Percentiles rank a stretch among this genome's conserved stretches.
These are phyloP conservation scores for Holothuria glaberrima DNA, from an alignment of 35 echinoderm and acorn worm genomes.

Conservation along the genomic window DNA sequence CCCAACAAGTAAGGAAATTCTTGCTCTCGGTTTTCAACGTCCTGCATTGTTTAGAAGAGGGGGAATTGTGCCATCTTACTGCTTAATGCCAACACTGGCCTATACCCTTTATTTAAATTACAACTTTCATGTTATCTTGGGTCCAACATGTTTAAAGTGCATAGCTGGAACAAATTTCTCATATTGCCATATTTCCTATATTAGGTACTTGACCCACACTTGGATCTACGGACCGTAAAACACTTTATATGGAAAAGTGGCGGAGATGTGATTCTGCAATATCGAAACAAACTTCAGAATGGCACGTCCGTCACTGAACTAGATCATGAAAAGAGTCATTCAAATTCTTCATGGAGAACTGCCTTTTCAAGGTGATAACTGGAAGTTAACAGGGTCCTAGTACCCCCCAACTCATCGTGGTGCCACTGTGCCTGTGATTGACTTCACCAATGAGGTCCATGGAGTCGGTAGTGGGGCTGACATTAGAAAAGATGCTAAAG, in stretches of 20 bases:
- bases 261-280: constrained; percentile 83
- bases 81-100: too few species aligned
- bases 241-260: constrained; percentile 98
- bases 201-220: constrained; percentile 91
- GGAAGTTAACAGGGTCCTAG: neutral
- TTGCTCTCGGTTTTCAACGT: too few species aligned
- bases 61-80: too few species aligned
- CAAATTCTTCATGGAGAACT: constrained; percentile 48
- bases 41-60: too few species aligned
- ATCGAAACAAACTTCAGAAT: constrained; percentile 77
- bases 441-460: too few species aligned
- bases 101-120: too few species aligned
- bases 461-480: neutral
- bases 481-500: neutral
- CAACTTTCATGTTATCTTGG: too few species aligned
- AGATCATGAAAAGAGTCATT: constrained; percentile 24
- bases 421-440: too few species aligned
- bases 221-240: constrained; percentile 91
- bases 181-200: too few species aligned
- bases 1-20: too few species aligned
- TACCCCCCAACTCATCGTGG: neutral
- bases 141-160: too few species aligned
- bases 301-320: constrained; percentile 19
- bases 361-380: constrained; percentile 41
- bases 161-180: too few species aligned